Base-by-base conservation (phyloP, 2,113 vertebrate genomes). In the Solea solea region DNA sequence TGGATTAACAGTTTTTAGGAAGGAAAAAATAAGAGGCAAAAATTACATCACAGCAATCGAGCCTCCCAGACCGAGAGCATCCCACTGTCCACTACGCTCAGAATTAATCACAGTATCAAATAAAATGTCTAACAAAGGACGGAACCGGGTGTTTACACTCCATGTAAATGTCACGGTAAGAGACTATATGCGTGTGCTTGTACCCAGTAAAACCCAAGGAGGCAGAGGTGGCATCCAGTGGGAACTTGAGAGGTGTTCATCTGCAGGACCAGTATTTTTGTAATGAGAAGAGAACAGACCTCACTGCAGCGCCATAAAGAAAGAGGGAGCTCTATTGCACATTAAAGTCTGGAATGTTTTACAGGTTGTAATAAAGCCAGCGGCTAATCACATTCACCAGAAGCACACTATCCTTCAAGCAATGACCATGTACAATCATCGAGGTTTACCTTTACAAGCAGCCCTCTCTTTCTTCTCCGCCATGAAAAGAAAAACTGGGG, bases 331-430 rank as follows among this genome's bases (percentile, higher is more conserved):
- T 86, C 83, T 84, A 85, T 85, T 78, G 84, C 86, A 84, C 89
- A 92, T 92, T 91, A 92, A 90, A 87, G 90, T 82, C 84, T 77
- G 65, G 82, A 86, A 86, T 92, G 87, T 86, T 93, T 93, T 89
- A 91, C 88, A 77, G 86, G 78, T 60, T 73, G 86, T 85, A 89
- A 92, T 92, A 92, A 93, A 92, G 80, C 74, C 73, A 55, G 49
- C 2, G 44, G 84, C 86, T 93, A 92, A 93, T 93, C 91, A 91
- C 84, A 87, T 81, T 81, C 80, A 46, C 84, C 57, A 76, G 81
- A 65, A 86, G 83, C 53, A 78, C 58, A 63, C 77, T 72, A 87
- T 90, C 65, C 74, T 72, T 90, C 86, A 90, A 72, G 56, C 72
- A 64, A 75, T 80, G 79, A 84, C 84, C 75, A 16, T 59, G 63